Evolutionary conservation across 2,888 invertebrate species (phyloP).

Genomic region (Folsomia manolachei): DNA sequence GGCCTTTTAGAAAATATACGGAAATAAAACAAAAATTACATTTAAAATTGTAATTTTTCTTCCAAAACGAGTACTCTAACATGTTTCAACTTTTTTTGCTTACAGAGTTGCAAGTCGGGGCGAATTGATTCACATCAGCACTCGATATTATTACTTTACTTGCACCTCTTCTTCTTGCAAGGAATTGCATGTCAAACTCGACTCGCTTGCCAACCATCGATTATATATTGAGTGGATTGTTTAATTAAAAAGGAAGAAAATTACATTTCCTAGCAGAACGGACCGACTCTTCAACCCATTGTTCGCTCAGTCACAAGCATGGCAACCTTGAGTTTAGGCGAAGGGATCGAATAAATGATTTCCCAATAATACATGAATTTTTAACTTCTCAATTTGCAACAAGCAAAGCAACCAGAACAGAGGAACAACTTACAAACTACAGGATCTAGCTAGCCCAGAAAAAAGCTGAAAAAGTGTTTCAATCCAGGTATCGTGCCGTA

Average conservation of each 20-base stretch:
- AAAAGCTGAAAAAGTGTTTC: background rate
- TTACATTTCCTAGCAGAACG: background rate
- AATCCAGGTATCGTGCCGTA: background rate
- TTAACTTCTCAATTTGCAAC: conserved; percentile 11
- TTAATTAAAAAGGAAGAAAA: conserved; percentile 5
- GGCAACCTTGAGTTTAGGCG: background rate
- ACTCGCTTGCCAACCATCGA: background rate
- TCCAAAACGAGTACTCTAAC: background rate
- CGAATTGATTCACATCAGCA: background rate
- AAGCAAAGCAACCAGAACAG: background rate
- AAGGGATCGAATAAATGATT: conserved; percentile 3
- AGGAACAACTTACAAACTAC: background rate
- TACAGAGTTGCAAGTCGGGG: background rate
- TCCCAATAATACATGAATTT: conserved; percentile 6
- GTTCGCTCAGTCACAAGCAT: background rate
- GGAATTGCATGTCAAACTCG: conserved; percentile 2
- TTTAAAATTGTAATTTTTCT: conserved; percentile 10
- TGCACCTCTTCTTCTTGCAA: background rate
- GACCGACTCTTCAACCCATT: too few species aligned
- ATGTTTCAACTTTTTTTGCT: background rate
- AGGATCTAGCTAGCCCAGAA: background rate
- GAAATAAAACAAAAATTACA: background rate
- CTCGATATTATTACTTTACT: conserved; percentile 1
- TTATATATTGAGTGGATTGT: background rate
- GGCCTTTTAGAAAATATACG: background rate